Evolutionary conservation across 2,113 vertebrate species (phyloP).

Genomic region (Platanista minor): DNA sequence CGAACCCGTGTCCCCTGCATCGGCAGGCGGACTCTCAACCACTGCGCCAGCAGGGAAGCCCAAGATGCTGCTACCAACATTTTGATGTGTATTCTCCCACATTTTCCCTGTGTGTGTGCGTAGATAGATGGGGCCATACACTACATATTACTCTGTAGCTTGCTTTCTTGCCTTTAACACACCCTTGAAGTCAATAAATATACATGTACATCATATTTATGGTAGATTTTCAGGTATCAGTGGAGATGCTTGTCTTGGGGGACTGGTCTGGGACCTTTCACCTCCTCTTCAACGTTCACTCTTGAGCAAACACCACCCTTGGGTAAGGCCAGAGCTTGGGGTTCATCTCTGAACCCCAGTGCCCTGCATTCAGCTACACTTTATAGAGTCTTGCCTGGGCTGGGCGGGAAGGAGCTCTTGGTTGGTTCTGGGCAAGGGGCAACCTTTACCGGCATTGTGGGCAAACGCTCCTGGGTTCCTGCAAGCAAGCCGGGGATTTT

Average conservation of each 20-base stretch:
- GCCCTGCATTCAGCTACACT: neutral
- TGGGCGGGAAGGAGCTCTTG: too few species aligned
- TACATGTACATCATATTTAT: neutral
- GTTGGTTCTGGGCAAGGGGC: neutral
- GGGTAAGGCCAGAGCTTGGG: neutral
- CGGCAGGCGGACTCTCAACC: too few species aligned
- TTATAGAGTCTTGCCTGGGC: too few species aligned
- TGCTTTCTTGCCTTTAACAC: neutral
- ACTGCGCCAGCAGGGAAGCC: too few species aligned
- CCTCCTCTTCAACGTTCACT: neutral
- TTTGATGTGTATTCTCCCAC: neutral
- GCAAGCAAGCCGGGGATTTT: neutral
- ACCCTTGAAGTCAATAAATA: neutral
- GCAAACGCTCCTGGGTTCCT: neutral
- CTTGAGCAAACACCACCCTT: neutral
- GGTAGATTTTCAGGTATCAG: neutral
- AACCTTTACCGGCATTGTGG: neutral
- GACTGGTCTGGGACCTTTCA: neutral
- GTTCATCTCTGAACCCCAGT: neutral
- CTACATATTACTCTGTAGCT: neutral
- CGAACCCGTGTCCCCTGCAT: too few species aligned
- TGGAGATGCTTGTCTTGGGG: neutral
- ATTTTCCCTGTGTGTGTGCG: neutral
- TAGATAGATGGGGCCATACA: neutral
- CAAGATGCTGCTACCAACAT: neutral